A percentile compares a stretch with the other conserved stretches of the same genome.
Evolutionary conservation across 2,888 invertebrate species (phyloP).

Genomic region (Pseudococcus longispinus): DNA sequence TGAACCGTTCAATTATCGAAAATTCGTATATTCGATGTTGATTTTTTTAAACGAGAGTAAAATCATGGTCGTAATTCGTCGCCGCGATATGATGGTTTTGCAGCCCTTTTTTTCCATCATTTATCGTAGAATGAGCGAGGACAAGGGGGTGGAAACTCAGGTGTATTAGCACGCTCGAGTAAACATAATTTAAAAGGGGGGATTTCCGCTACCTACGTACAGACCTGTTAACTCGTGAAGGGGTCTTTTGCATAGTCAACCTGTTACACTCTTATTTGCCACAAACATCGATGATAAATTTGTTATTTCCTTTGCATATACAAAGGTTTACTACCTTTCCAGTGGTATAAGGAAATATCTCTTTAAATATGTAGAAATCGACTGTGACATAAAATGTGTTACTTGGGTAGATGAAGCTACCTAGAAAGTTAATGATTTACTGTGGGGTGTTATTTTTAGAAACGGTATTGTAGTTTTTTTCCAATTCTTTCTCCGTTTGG

Average conservation of each 20-base stretch:
- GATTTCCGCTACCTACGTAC: background rate
- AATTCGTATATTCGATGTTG: background rate
- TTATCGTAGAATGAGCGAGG: background rate
- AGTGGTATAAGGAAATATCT: background rate
- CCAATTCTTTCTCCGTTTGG: background rate
- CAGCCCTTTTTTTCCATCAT: background rate
- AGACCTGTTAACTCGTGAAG: background rate
- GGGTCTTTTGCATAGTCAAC: background rate
- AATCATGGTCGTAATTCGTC: background rate
- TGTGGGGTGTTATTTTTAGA: constrained; percentile 28
- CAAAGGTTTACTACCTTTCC: background rate
- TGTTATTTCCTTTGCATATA: background rate
- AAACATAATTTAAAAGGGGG: background rate
- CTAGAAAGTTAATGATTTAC: constrained; percentile 13
- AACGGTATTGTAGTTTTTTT: constrained; percentile 12
- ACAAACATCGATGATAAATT: background rate
- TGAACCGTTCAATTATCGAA: background rate
- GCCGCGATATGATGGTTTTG: no score
- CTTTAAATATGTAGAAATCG: background rate
- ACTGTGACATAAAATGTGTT: background rate
- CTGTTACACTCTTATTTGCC: background rate
- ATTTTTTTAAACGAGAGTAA: background rate
- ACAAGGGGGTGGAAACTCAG: background rate
- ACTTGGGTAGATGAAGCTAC: background rate
- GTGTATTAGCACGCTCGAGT: background rate